These are phyloP conservation scores for Rachycentron canadum DNA, from an alignment of 2,797 vertebrate species.

Conservation along the genomic window DNA sequence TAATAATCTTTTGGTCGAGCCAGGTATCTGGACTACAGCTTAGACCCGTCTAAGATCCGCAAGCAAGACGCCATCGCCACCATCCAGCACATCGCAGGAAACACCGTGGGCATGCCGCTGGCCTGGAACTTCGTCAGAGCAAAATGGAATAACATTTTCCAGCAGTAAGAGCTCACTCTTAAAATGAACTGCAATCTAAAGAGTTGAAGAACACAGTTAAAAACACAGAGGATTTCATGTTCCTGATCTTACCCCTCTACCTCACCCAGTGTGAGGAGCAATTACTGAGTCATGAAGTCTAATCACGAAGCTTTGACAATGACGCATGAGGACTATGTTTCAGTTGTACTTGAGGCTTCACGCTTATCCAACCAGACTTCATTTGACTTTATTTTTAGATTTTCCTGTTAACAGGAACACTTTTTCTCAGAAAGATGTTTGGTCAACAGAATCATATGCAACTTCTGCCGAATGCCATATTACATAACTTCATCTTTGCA, in stretches of 20 bases:
- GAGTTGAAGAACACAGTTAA: neutral
- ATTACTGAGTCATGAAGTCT: neutral
- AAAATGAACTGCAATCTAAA: fast-evolving
- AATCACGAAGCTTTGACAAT: neutral
- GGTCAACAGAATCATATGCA: neutral
- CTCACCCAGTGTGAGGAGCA: neutral
- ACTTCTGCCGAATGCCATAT: neutral
- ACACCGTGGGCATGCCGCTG: conserved; percentile 89
- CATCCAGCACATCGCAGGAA: conserved; percentile 88
- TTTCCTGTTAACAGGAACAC: neutral
- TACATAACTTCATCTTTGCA: too few species aligned
- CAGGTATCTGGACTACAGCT: conserved; percentile 91
- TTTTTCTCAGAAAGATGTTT: neutral
- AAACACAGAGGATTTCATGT: neutral
- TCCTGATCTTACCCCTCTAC: neutral
- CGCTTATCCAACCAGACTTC: neutral
- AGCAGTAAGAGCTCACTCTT: conserved; percentile 85
- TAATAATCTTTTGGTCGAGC: neutral
- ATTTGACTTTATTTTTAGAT: neutral
- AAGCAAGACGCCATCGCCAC: conserved; percentile 91
- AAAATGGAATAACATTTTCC: conserved; percentile 87
- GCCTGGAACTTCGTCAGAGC: conserved; percentile 92
- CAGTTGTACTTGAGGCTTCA: conserved; percentile 10
- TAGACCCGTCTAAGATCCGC: conserved; percentile 90
- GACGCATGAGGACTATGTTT: neutral